phyloP scores from a whole-genome alignment of 2,888 invertebrate species.

The Luperina testacea region DNA sequence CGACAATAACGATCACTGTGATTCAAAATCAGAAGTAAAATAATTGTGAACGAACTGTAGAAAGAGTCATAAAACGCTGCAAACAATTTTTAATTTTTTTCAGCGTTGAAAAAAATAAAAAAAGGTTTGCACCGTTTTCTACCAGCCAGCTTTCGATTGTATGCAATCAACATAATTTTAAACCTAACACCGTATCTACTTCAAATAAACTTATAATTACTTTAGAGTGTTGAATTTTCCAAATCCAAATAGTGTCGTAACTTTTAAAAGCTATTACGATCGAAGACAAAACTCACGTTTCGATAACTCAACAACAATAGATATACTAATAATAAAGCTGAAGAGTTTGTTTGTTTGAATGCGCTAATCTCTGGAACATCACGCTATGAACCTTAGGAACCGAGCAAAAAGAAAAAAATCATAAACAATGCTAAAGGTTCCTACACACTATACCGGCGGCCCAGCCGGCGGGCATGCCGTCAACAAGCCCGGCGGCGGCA shows the following conservation, averaged over 20 bases:
- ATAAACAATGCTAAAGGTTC: too few species aligned
- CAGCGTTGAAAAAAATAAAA: not conserved
- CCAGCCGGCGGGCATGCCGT: too few species aligned
- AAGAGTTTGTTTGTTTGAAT: not conserved
- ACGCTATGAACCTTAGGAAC: not conserved
- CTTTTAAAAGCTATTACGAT: slow-evolving; percentile 44
- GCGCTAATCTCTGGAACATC: not conserved
- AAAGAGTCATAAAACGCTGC: too few species aligned
- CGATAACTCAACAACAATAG: slow-evolving; percentile 33
- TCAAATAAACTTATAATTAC: slow-evolving; percentile 14
- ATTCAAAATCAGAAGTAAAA: too few species aligned
- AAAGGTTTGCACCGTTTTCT: too few species aligned
- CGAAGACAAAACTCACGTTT: slow-evolving; percentile 26
- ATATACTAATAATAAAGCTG: not conserved
- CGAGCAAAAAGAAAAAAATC: not conserved
- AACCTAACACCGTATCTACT: not conserved
- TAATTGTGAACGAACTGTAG: not conserved
- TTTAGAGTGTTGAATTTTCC: not conserved
- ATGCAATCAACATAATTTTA: slow-evolving; percentile 1
- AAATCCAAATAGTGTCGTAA: slow-evolving; percentile 17
- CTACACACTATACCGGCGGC: too few species aligned
- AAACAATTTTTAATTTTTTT: too few species aligned
- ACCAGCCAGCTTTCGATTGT: not conserved
- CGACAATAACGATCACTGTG: too few species aligned
- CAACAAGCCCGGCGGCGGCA: too few species aligned